phyloP scores from a whole-genome alignment of 2,888 invertebrate genomes.

The Ischnura elegans region DNA sequence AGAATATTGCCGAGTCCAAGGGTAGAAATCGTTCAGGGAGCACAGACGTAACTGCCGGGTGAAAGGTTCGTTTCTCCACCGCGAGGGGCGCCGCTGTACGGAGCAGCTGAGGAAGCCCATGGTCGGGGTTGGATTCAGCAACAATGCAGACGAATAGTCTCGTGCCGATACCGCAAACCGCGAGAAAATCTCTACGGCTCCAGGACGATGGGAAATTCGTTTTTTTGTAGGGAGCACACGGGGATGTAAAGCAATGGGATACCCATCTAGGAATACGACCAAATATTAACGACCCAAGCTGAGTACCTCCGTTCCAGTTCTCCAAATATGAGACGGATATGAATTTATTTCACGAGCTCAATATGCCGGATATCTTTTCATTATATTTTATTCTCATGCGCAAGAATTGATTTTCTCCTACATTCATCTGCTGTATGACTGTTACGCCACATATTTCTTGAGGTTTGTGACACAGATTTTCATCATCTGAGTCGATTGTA shows the following conservation, averaged over 20 bases:
- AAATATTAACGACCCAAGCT: neutral
- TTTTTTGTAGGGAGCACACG: neutral
- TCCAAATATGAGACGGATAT: neutral
- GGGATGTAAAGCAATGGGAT: neutral
- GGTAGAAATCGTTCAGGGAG: slow-evolving; percentile 69
- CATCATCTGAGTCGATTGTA: neutral
- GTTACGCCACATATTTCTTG: neutral
- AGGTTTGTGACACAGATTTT: neutral
- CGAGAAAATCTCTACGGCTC: slow-evolving; percentile 51
- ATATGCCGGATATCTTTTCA: neutral
- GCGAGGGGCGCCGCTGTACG: slow-evolving; percentile 51
- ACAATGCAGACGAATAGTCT: slow-evolving; percentile 64
- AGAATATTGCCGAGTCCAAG: slow-evolving; percentile 68
- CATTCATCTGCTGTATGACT: neutral
- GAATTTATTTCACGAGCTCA: neutral
- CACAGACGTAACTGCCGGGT: neutral
- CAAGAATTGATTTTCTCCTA: neutral
- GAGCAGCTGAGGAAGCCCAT: slow-evolving; percentile 17
- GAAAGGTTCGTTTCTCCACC: slow-evolving; percentile 37
- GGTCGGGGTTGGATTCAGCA: slow-evolving; percentile 51
- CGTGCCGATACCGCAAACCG: slow-evolving; percentile 55
- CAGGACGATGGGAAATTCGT: neutral
- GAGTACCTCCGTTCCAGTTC: neutral
- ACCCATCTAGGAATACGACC: neutral
- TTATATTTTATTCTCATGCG: neutral